Evolutionary conservation across 2,888 invertebrate species (phyloP).

Genomic region (Drosophila ezoana): DNA sequence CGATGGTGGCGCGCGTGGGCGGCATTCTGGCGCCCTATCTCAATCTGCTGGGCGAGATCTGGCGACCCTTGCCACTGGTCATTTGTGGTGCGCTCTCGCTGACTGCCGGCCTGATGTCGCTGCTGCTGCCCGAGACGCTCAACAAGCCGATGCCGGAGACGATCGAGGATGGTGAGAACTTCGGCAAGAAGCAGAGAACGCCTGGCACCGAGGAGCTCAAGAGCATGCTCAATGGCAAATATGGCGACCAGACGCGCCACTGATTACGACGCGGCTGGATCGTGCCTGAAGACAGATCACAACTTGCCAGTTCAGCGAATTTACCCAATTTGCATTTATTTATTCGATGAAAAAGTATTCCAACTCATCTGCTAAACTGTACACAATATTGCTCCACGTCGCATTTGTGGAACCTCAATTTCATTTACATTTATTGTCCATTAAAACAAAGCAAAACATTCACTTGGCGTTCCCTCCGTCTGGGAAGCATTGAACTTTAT

Average conservation of each 20-base stretch:
- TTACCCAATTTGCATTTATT: constrained; percentile 63
- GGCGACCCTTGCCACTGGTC: constrained; percentile 89
- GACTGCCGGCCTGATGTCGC: constrained; percentile 89
- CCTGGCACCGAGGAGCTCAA: constrained; percentile 63
- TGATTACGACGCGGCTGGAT: constrained; percentile 9
- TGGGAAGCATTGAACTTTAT: constrained; percentile 47
- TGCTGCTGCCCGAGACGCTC: constrained; percentile 92
- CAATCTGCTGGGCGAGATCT: constrained; percentile 88
- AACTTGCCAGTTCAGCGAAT: constrained; percentile 48
- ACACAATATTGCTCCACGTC: constrained; percentile 7
- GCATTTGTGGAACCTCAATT: constrained; percentile 24
- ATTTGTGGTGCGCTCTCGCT: constrained; percentile 91
- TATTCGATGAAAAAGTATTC: constrained; percentile 42
- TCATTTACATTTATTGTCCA: constrained; percentile 34
- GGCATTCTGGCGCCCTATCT: constrained; percentile 90
- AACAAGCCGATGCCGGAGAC: constrained; percentile 92
- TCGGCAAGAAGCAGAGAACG: constrained; percentile 85
- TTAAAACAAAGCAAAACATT: constrained; percentile 27
- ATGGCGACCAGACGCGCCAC: not conserved
- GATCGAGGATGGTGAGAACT: constrained; percentile 91
- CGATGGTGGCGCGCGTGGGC: constrained; percentile 95
- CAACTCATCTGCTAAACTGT: constrained; percentile 37
- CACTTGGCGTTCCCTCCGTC: not conserved
- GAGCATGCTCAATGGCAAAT: constrained; percentile 63
- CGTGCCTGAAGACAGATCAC: not conserved